Conservation (phyloP, 2,113 vertebrate species). For the Rafetus swinhoei region DNA sequence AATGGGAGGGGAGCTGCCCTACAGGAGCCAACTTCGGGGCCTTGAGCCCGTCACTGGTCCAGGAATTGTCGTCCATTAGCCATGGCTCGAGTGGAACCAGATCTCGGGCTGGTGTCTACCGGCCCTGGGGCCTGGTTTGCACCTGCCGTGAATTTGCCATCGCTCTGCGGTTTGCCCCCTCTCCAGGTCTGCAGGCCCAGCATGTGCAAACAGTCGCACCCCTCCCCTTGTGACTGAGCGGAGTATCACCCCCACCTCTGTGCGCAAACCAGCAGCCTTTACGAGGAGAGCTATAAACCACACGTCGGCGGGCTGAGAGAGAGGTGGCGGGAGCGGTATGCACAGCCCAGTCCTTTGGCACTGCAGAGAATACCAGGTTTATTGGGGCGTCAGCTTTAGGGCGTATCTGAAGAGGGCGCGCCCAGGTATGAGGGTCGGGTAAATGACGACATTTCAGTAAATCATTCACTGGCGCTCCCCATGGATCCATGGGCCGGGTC, state of each 20-base stretch:
- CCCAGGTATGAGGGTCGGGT: background rate
- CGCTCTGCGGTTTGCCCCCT: background rate
- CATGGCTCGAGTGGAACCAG: background rate
- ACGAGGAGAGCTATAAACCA: background rate
- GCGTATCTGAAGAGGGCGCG: background rate
- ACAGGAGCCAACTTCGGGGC: background rate
- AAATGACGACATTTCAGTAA: background rate
- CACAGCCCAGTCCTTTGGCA: too few relatives aligned
- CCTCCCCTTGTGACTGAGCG: background rate
- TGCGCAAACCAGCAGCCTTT: fast-evolving
- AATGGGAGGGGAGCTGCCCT: background rate
- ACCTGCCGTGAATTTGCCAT: background rate
- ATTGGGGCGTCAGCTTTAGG: too few relatives aligned
- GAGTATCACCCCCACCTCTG: background rate
- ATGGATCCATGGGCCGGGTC: background rate
- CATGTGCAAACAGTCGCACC: background rate
- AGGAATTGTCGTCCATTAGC: background rate
- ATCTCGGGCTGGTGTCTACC: too few relatives aligned
- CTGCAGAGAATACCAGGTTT: too few relatives aligned
- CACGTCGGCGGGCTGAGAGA: background rate
- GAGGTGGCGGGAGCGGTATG: too few relatives aligned
- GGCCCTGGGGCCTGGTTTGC: background rate
- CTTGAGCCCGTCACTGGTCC: too few relatives aligned
- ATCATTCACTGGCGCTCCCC: background rate
- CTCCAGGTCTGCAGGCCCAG: too few relatives aligned